Evolutionary conservation across 2,113 vertebrate genomes (phyloP).

Genomic region (Lepisosteus oculatus): DNA sequence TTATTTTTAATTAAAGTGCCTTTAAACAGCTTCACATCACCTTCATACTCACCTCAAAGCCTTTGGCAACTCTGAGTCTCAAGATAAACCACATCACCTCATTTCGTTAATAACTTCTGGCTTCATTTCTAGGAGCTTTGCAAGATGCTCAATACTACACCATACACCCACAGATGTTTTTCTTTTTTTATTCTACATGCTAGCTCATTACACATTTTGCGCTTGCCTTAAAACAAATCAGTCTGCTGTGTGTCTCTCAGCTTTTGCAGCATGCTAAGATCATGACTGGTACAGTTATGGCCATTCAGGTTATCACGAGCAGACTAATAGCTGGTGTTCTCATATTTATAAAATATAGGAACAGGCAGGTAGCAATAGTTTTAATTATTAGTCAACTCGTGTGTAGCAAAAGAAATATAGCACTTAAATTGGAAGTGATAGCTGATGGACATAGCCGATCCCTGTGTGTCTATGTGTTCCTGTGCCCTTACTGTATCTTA

Average conservation of each 20-base stretch:
- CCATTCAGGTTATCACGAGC: background rate
- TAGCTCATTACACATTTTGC: background rate
- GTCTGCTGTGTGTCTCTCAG: background rate
- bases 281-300: background rate
- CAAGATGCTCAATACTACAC: background rate
- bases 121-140: no score
- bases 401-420: background rate
- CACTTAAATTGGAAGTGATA: background rate
- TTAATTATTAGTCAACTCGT: conserved; percentile 11
- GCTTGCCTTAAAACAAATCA: background rate
- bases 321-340: background rate
- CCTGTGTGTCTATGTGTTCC: background rate
- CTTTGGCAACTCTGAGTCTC: no score
- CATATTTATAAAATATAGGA: background rate
- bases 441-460: background rate
- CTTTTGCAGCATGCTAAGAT: background rate
- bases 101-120: no score
- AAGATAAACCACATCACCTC: no score
- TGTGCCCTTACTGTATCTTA: background rate
- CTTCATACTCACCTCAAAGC: no score
- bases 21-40: no score
- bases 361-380: background rate
- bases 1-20: no score
- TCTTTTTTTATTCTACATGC: background rate
- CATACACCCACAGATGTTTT: background rate